A percentile compares a stretch with the other conserved stretches of the same genome.
These are phyloP conservation scores for Dasysyrphus albostriatus DNA, from an alignment of 2,888 invertebrate species.

Conservation along the genomic window DNA sequence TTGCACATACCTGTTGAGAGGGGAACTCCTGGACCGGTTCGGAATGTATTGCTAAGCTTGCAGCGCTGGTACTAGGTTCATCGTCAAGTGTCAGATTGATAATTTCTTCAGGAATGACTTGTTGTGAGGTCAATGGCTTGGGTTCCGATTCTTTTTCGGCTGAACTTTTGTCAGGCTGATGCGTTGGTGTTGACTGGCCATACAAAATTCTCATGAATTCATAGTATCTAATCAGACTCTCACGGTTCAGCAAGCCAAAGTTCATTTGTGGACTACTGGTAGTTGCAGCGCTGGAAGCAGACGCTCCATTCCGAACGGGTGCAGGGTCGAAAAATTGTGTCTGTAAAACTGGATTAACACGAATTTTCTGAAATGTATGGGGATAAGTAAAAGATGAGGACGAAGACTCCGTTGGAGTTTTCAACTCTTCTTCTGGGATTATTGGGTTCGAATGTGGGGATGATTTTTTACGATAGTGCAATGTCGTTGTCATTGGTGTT, in stretches of 20 bases:
- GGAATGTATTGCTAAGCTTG: constrained; percentile 65
- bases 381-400: constrained; percentile 33
- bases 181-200: constrained; percentile 65
- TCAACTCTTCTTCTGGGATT: constrained; percentile 23
- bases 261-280: constrained; percentile 72
- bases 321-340: constrained; percentile 78
- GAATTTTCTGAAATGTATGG: constrained; percentile 78
- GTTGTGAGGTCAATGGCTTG: not conserved
- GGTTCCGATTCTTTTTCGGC: constrained; percentile 4
- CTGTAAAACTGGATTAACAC: constrained; percentile 80
- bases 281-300: constrained; percentile 25
- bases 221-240: constrained; percentile 81
- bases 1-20: constrained; percentile 78
- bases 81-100: constrained; percentile 51
- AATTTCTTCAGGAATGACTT: not conserved
- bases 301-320: constrained; percentile 49
- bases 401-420: constrained; percentile 22
- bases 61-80: constrained; percentile 42
- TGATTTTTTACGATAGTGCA: constrained; percentile 24
- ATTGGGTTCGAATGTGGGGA: constrained; percentile 19
- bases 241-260: constrained; percentile 78
- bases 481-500: not conserved
- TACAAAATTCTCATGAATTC: constrained; percentile 82
- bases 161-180: not conserved
- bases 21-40: constrained; percentile 51